Base-by-base conservation (phyloP, 2,888 invertebrate species). In the Alviniconcha strummeri region DNA sequence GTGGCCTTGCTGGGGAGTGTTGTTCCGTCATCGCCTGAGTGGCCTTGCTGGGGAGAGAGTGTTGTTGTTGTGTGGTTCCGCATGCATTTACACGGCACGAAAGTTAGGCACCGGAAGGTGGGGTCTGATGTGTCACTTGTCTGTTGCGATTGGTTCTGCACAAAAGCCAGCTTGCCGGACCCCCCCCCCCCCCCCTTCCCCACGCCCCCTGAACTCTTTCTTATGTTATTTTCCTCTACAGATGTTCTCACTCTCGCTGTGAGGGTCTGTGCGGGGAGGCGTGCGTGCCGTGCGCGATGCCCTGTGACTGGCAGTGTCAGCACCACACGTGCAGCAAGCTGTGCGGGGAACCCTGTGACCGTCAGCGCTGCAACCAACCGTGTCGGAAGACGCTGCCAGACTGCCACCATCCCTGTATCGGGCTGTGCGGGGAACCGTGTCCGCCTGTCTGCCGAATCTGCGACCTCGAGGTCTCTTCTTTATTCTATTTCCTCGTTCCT, bases 361-460 rank as follows among this genome's bases (percentile, higher is more conserved):
- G 64, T 8, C 89, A 93, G 5, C 80, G 88, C 69, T 96, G 96
- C 82, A 83, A 89, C 54, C 90, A 92, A 9, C 85, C 85, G 1
- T 87, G 87, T 55, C 69, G n/a, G 11, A 84, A 83, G 19, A 64
- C 54, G 19, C 80, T 85, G 89, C 9, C 80, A 87, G 36, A 71
- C 75, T 96, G 96, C 93, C 94, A 94, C 0, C 96, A 96, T 93
- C 90, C 91, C 9, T 91, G 96, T 93, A 94, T 95, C 91, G 96
- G 96, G n/a, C 95, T 96, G 80, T 96, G 96, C 94, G 96, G 96
- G 13, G 96, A 96, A 92, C 96, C 94, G 15, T 96, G 96, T 92
- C 96, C 96, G 54, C 92, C 92, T 71, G 89, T 95, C 83, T 96
- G 96, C 93, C 92, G 94, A 56, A 76, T 91, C 17, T 96, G 96